Conservation (phyloP, 2,113 vertebrate species). For the Fregetta grallaria region DNA sequence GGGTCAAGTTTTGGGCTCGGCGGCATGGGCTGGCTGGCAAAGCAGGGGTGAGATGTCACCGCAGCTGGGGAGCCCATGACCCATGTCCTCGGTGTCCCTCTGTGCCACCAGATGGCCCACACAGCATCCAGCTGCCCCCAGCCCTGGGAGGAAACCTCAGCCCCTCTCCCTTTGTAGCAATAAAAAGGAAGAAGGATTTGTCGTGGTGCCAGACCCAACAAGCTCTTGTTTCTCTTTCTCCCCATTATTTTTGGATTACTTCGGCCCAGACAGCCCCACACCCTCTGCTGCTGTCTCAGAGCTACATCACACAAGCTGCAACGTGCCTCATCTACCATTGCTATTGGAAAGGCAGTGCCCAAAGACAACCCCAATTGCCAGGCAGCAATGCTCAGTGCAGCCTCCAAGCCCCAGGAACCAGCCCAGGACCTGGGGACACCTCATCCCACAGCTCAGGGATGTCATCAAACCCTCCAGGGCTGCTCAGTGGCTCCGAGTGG, state of each 20-base stretch:
- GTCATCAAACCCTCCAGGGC: not conserved
- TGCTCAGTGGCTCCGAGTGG: accelerated
- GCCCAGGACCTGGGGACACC: not conserved
- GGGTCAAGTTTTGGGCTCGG: not conserved
- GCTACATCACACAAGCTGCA: not conserved
- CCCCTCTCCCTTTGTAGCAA: not conserved
- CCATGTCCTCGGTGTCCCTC: accelerated
- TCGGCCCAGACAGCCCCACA: not conserved
- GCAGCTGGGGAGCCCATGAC: accelerated
- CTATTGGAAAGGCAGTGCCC: not conserved
- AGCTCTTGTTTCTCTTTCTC: not conserved
- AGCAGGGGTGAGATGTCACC: not conserved
- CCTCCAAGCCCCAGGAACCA: not conserved
- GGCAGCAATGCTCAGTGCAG: accelerated
- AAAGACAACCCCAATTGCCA: accelerated
- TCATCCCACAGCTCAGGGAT: not conserved
- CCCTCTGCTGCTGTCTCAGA: not conserved
- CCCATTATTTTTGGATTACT: not conserved
- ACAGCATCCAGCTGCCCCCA: not conserved
- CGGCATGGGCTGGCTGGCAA: not conserved
- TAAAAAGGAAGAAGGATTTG: not conserved
- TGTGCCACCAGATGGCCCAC: not conserved
- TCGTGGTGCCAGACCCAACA: not conserved
- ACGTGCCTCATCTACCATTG: accelerated
- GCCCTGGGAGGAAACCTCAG: not conserved